These are phyloP conservation scores for Psammodynastes pulverulentus DNA, from an alignment of 2,113 vertebrate species.

Conservation along the genomic window DNA sequence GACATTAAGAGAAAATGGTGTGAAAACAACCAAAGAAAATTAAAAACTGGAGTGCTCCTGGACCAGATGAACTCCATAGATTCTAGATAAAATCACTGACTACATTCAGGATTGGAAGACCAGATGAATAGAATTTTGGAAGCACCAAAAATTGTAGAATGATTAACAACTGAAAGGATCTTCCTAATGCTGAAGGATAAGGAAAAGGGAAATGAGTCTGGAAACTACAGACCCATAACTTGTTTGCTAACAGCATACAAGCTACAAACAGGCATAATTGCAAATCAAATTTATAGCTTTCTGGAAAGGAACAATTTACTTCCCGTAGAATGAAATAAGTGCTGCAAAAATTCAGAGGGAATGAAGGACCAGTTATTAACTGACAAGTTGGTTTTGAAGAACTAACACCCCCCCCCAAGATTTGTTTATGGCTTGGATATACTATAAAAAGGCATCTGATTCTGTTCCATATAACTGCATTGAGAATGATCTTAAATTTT, in stretches of 20 bases:
- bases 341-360: neutral
- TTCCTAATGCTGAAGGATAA: neutral
- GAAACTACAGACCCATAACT: neutral
- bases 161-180: neutral
- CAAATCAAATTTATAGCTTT: neutral
- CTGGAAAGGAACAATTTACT: neutral
- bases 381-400: neutral
- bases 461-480: neutral
- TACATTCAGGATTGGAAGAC: neutral
- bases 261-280: neutral
- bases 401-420: neutral
- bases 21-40: neutral
- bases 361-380: neutral
- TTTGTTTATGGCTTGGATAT: neutral
- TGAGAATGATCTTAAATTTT: neutral
- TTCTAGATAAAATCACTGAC: neutral
- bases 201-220: neutral
- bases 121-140: neutral
- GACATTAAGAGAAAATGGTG: neutral
- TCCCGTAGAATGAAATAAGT: neutral
- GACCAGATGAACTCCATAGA: neutral
- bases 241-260: neutral
- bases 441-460: neutral
- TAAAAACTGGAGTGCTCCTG: neutral
- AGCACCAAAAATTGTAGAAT: neutral